phyloP scores from a whole-genome alignment of 2,888 invertebrate species.

The Drosophila dives region DNA sequence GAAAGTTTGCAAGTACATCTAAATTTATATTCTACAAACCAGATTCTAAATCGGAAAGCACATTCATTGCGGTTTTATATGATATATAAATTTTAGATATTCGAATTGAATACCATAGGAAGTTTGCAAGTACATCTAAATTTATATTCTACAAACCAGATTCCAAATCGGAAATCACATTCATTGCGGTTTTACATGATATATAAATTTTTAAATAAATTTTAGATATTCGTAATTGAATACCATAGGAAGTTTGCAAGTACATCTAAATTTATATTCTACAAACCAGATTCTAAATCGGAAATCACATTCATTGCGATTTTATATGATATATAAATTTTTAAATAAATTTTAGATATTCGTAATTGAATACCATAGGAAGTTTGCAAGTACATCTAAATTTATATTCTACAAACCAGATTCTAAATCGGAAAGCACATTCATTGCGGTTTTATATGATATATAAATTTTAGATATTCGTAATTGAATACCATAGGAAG shows the following conservation, averaged over 20 bases:
- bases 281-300: neutral
- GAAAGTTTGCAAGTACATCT: fast-evolving
- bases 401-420: neutral
- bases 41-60: neutral
- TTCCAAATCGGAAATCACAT: neutral
- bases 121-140: fast-evolving
- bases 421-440: neutral
- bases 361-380: neutral
- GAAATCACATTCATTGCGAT: neutral
- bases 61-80: neutral
- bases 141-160: neutral
- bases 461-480: neutral
- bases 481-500: neutral
- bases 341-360: too few species aligned
- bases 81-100: neutral
- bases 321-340: neutral
- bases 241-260: neutral
- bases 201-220: neutral
- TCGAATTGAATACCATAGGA: neutral
- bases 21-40: neutral
- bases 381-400: fast-evolving
- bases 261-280: neutral
- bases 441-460: neutral
- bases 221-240: neutral
- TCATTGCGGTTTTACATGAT: neutral